Evolutionary conservation across 2,113 vertebrate genomes (phyloP).

Genomic region (Lasiurus cinereus): DNA sequence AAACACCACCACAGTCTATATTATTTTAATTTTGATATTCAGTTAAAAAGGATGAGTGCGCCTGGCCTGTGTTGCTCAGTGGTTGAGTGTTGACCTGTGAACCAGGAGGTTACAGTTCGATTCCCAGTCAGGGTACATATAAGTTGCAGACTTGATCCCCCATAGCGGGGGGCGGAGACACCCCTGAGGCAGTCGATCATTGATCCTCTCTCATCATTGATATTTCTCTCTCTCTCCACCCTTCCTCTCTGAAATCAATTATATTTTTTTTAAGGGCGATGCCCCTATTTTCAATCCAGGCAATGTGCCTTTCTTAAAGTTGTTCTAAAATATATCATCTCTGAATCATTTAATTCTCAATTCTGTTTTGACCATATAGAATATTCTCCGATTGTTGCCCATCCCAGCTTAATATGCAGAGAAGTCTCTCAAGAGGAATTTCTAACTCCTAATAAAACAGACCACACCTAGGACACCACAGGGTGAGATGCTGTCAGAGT

Average conservation of each 20-base stretch:
- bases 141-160: too few relatives aligned
- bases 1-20: neutral
- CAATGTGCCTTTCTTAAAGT: neutral
- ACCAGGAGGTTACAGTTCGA: too few relatives aligned
- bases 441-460: neutral
- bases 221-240: too few relatives aligned
- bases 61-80: too few relatives aligned
- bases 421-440: neutral
- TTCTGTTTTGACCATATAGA: neutral
- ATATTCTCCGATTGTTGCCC: neutral
- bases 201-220: too few relatives aligned
- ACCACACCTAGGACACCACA: neutral
- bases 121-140: too few relatives aligned
- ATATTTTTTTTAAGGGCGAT: too few relatives aligned
- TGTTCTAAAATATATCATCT: neutral
- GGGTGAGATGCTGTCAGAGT: neutral
- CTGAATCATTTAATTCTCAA: neutral
- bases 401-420: neutral
- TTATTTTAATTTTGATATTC: neutral
- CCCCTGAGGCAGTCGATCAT: too few relatives aligned
- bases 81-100: too few relatives aligned
- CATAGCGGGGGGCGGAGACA: rapidly evolving
- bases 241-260: too few relatives aligned
- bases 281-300: neutral
- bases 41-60: rapidly evolving